These are phyloP conservation scores for Scaptodrosophila lebanonensis DNA, from an alignment of 1,140 invertebrate genomes.

Conservation along the genomic window DNA sequence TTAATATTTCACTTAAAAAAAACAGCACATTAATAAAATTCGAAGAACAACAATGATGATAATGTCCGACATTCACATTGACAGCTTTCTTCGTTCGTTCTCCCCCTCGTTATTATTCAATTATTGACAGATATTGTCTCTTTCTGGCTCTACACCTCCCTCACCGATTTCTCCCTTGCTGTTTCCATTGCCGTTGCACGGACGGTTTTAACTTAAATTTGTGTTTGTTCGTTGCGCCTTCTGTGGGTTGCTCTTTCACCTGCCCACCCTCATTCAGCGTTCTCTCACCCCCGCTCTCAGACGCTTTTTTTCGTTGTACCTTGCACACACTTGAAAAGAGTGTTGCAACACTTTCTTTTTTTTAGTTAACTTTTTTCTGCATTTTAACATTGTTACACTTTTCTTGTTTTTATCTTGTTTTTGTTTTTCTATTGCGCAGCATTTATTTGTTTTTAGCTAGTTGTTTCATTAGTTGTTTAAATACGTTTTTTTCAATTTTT, in stretches of 20 bases:
- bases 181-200: too few species aligned
- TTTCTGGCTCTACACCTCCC: too few species aligned
- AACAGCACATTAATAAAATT: not conserved
- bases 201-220: not conserved
- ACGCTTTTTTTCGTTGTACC: constrained; percentile 55
- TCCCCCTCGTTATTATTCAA: too few species aligned
- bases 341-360: not conserved
- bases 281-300: not conserved
- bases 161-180: too few species aligned
- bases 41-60: too few species aligned
- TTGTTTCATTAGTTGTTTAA: constrained; percentile 31
- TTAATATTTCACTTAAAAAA: constrained; percentile 6
- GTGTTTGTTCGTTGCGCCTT: not conserved
- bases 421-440: constrained; percentile 7
- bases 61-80: too few species aligned
- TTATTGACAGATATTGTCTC: too few species aligned
- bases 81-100: too few species aligned
- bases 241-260: not conserved
- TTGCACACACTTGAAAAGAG: constrained; percentile 26
- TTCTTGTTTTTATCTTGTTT: constrained; percentile 34
- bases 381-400: constrained; percentile 32
- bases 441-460: constrained; percentile 30
- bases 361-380: constrained; percentile 46
- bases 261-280: not conserved
- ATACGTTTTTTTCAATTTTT: constrained; percentile 16